Conservation (phyloP, 1,140 invertebrate species). For the Tyrophagus putrescentiae region DNA sequence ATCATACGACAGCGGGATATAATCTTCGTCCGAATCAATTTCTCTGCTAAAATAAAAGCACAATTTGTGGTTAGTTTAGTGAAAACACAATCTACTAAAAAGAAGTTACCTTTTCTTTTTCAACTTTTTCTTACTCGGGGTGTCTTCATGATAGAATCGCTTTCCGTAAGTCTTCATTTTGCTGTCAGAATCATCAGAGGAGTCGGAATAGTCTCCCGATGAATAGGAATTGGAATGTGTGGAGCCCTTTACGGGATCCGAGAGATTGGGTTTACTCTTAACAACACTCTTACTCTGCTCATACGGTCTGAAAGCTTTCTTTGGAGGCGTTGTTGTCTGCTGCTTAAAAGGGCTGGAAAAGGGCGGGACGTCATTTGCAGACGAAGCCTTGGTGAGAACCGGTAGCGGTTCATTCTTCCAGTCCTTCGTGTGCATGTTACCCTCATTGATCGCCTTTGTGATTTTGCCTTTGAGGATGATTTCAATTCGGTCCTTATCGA, state of each 20-base stretch:
- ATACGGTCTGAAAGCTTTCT: background rate
- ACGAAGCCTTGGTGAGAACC: constrained; percentile 24
- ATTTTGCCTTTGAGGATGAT: constrained; percentile 83
- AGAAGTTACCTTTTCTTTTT: constrained; percentile 2
- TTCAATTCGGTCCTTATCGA: constrained; percentile 83
- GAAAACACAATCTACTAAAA: background rate
- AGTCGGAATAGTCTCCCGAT: constrained; percentile 2
- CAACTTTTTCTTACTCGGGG: background rate
- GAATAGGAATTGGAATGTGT: background rate
- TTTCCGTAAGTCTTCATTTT: background rate
- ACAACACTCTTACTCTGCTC: background rate
- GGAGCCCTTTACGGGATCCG: background rate
- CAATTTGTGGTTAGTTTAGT: background rate
- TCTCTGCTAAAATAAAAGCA: background rate
- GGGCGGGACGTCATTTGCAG: background rate
- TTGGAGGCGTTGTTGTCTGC: background rate
- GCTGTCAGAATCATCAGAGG: constrained; percentile 1
- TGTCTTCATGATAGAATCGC: background rate
- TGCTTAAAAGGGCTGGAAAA: background rate
- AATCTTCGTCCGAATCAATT: constrained; percentile 14
- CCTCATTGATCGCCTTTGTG: constrained; percentile 65
- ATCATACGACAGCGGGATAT: constrained; percentile 16
- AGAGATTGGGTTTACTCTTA: constrained; percentile 9
- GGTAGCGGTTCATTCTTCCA: constrained; percentile 82
- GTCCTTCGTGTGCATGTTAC: constrained; percentile 68